phyloP scores from a whole-genome alignment of 37 sponge, comb jelly and placozoan species.

The Axinella damicornis region DNA sequence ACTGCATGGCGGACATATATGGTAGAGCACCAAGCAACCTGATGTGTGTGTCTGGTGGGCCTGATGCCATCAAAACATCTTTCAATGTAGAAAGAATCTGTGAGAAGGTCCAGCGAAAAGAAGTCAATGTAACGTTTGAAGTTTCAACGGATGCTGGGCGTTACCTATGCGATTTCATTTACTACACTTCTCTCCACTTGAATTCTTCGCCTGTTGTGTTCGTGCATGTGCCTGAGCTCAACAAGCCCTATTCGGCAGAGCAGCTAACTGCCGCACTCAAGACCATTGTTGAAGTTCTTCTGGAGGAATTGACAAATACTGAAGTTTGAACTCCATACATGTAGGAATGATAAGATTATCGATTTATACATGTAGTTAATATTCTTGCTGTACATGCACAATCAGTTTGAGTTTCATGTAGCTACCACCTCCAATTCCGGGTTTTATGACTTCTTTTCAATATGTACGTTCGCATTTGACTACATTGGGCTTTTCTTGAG shows the following conservation, averaged over 20 bases:
- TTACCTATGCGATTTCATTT: conserved; percentile 80
- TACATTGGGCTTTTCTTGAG: no score
- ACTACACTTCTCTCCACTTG: conserved; percentile 66
- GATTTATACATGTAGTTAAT: no score
- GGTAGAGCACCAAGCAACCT: neutral
- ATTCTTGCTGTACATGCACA: no score
- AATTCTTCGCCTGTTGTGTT: conserved; percentile 60
- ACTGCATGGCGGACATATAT: conserved; percentile 39
- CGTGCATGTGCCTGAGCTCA: conserved; percentile 74
- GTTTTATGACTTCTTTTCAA: no score
- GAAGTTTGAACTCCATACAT: no score
- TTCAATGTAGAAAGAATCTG: conserved; percentile 27
- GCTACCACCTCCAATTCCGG: no score
- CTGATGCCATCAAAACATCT: conserved; percentile 17
- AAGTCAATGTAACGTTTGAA: conserved; percentile 24
- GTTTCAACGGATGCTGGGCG: conserved; percentile 74
- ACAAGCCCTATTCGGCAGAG: conserved; percentile 51
- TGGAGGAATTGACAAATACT: conserved; percentile 6
- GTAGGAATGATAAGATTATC: no score
- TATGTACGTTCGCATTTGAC: no score
- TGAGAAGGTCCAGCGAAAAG: neutral
- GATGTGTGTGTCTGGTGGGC: conserved; percentile 44
- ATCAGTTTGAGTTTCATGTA: no score
- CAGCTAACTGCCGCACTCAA: conserved; percentile 65
- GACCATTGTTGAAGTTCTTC: conserved; percentile 40